A percentile compares a stretch with the other conserved stretches of the same genome.
phyloP scores from a whole-genome alignment of 2,797 vertebrate species.

The Microcaecilia unicolor region DNA sequence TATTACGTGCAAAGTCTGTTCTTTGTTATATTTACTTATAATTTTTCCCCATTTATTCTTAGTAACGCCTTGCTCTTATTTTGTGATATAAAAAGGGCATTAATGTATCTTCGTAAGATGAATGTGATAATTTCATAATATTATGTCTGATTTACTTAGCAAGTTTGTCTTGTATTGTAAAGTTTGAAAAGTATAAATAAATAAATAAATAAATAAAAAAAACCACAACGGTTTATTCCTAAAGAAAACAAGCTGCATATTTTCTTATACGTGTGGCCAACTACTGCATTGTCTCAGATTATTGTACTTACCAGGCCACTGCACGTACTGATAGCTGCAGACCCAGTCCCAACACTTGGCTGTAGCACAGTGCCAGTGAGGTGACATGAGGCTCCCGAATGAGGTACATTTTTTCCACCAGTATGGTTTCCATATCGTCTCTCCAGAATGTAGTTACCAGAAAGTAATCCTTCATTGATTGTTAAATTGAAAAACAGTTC shows the following conservation, averaged over 20 bases:
- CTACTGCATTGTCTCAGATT: neutral
- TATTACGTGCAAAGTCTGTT: no score
- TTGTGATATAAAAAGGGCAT: no score
- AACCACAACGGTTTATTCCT: no score
- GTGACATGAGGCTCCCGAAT: constrained; percentile 56
- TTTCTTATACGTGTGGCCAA: neutral
- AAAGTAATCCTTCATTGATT: constrained; percentile 59
- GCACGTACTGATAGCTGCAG: constrained; percentile 80
- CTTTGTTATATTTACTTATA: no score
- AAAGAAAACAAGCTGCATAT: neutral
- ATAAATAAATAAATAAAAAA: no score
- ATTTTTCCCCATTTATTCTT: no score
- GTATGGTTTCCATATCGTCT: constrained; percentile 57
- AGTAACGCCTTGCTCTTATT: no score
- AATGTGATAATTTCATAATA: no score
- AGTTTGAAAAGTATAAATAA: no score
- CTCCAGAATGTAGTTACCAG: constrained; percentile 74
- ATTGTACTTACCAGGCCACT: constrained; percentile 75
- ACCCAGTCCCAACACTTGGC: constrained; percentile 31
- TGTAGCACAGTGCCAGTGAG: constrained; percentile 65
- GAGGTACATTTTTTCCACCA: constrained; percentile 30
- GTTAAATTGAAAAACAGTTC: constrained; percentile 76
- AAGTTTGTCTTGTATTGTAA: no score
- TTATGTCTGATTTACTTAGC: no score
- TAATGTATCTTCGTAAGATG: no score